Base-by-base conservation (phyloP, 2,888 invertebrate genomes). In the Tinea trinotella region DNA sequence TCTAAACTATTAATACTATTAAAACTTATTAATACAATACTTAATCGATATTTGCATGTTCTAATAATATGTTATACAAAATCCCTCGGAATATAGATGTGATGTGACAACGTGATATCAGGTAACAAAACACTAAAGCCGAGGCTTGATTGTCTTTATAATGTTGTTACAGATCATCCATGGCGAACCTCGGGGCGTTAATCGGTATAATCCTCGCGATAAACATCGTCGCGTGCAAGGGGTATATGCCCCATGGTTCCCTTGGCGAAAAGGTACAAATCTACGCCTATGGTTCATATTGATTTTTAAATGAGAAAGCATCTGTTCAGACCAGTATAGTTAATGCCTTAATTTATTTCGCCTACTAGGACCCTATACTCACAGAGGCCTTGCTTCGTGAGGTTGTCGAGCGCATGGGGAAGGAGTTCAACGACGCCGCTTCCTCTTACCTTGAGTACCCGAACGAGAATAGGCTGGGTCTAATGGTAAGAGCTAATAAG, bases 321-420 rank as follows among this genome's bases (percentile, higher is more conserved):
- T 4, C 2, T 30, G 7, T 4, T n/a, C n/a, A n/a, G n/a, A 30
- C 30, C 2, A 4, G n/a, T 2, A 30, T 4, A 30, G 7, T 30
- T 4, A 30, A 7, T 30, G 7, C 7, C 7, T 30, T 2, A 22
- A 22, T 22, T 22, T n/a, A 24, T 35, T 40, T 40, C 13, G n/a
- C 2, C 13, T 52, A 57, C 35, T 64, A 91, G 84, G 90, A 92
- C 60, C 89, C 88, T 64, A 87, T 90, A 58, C 82, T 93, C 63
- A 90, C 92, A 53, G 92, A 93, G 66, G 89, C 90, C 56, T 83
- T 94, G 58, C 84, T 95, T 56, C 91, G 92, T 58, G 93, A 94
- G 67, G 85, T 94, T 22, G 90, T 94, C 52, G 92, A 91, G 68
- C 90, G 92, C 57, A 92, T 94, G 91, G 91, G 91, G 56, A 92